Conservation (phyloP, 2,888 invertebrate genomes). For the Lamellibrachia columna region DNA sequence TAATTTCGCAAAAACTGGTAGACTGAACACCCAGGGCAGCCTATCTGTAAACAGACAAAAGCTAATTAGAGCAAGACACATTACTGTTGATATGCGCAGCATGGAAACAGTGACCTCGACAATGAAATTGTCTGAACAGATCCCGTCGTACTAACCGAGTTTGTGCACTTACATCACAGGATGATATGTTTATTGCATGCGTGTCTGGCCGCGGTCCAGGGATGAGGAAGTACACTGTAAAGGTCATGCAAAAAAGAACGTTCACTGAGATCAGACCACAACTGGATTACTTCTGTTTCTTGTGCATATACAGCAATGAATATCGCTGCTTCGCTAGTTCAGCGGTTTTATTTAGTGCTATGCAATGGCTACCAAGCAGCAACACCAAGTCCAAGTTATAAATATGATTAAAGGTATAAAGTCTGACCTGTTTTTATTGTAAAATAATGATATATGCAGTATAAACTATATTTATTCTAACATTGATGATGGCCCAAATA, state of each 20-base stretch:
- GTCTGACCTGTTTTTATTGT: too few relatives aligned
- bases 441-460: too few relatives aligned
- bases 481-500: too few relatives aligned
- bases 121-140: slow-evolving; percentile 1
- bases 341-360: neutral
- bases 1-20: neutral
- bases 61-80: neutral
- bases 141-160: neutral
- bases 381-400: too few relatives aligned
- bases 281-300: neutral
- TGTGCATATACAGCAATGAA: neutral
- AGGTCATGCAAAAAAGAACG: neutral
- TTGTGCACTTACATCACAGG: neutral
- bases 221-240: neutral
- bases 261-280: neutral
- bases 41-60: neutral
- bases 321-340: neutral
- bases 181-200: neutral
- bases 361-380: too few relatives aligned
- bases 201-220: neutral
- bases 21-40: neutral
- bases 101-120: neutral
- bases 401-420: too few relatives aligned
- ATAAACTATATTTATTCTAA: too few relatives aligned
- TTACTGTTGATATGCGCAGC: neutral